These are phyloP conservation scores for Hydractinia echinata DNA, from an alignment of 30 jellyfish, hydroid and myxozoan species.

Conservation along the genomic window DNA sequence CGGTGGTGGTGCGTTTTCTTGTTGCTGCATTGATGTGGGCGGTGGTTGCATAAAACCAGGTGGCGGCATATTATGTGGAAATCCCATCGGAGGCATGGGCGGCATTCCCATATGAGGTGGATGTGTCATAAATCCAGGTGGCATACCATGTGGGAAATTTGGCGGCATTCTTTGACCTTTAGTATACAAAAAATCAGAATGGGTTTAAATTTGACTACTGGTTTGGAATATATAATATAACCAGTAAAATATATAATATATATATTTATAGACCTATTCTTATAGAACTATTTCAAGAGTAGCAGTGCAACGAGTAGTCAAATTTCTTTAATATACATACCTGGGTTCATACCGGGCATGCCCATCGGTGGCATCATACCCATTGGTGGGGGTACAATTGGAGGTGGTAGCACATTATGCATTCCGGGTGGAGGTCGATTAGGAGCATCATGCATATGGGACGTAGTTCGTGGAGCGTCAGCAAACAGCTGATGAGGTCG, in stretches of 20 bases:
- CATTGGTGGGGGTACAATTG: conserved; percentile 37
- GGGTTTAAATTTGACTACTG: too few relatives aligned
- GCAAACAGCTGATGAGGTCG: conserved; percentile 99
- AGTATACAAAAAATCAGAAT: background rate
- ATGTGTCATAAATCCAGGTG: conserved; percentile 76
- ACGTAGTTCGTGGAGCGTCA: conserved; percentile 92
- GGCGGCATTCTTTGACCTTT: conserved; percentile 40
- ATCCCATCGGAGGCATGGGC: conserved; percentile 51
- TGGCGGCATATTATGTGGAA: conserved; percentile 37
- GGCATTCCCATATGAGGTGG: conserved; percentile 59
- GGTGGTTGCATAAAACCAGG: conserved; percentile 45
- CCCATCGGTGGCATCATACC: conserved; percentile 30
- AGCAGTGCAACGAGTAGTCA: background rate
- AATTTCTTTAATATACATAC: conserved; percentile 7
- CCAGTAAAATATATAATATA: too few relatives aligned
- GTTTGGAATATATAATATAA: too few relatives aligned
- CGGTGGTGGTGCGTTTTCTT: conserved; percentile 46
- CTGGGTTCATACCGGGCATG: conserved; percentile 30
- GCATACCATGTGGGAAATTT: conserved; percentile 57
- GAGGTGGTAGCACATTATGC: conserved; percentile 45
- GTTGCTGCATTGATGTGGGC: conserved; percentile 49
- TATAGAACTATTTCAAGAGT: too few relatives aligned
- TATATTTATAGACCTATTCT: too few relatives aligned
- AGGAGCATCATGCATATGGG: conserved; percentile 26
- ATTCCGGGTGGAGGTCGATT: conserved; percentile 20